Percentiles rank a stretch among this genome's conserved stretches.
Conservation (phyloP, 2,888 invertebrate genomes). For the Malacosoma neustria region DNA sequence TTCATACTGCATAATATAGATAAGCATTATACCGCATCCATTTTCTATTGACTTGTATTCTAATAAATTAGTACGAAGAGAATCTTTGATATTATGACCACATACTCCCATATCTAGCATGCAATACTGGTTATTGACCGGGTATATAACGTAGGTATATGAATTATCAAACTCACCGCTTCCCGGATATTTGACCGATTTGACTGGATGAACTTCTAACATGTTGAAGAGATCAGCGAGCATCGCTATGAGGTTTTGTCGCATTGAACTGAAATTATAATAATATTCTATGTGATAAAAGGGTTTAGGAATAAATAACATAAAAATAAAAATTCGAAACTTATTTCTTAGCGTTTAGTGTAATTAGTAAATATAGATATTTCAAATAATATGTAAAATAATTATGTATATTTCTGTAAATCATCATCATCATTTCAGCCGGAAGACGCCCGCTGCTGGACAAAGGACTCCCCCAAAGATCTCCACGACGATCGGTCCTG, state of each 20-base stretch:
- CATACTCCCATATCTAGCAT: slow-evolving; percentile 70
- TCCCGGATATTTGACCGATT: slow-evolving; percentile 89
- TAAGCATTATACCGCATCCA: slow-evolving; percentile 36
- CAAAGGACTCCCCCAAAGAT: no score
- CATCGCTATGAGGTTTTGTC: slow-evolving; percentile 92
- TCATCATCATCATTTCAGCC: no score
- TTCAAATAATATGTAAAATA: no score
- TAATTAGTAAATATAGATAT: no score
- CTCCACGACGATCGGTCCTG: no score
- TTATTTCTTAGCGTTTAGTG: no score
- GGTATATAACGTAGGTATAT: slow-evolving; percentile 14
- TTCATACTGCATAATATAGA: slow-evolving; percentile 14
- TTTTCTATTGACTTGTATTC: slow-evolving; percentile 3
- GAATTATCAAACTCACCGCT: slow-evolving; percentile 58
- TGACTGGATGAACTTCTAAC: slow-evolving; percentile 93
- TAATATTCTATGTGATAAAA: background rate
- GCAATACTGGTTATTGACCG: slow-evolving; percentile 32
- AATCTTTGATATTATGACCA: slow-evolving; percentile 70
- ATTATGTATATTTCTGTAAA: no score
- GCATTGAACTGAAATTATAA: slow-evolving; percentile 83
- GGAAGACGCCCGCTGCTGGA: no score
- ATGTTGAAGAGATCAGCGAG: slow-evolving; percentile 95
- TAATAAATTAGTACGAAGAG: slow-evolving; percentile 43
- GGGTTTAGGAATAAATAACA: no score
- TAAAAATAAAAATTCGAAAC: no score